Evolutionary conservation across 2,888 invertebrate species (phyloP), one percentile per base, ranked within the genome.

Genomic region (Crematogaster levior): DNA sequence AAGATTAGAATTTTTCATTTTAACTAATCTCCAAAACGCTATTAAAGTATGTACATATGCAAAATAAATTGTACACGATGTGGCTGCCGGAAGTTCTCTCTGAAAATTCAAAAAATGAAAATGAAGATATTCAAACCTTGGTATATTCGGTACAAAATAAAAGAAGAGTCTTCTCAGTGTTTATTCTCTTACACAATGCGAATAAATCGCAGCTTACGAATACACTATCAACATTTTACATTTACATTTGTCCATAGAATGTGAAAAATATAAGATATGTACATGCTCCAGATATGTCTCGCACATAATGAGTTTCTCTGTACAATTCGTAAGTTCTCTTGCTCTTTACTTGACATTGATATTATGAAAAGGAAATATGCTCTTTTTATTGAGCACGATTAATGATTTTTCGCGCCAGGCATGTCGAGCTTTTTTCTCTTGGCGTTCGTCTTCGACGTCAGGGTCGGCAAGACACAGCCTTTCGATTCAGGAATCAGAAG

Each of bases 341-440:
- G 1, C 21, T 70, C 21, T 12, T 56, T 34, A 6, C 27, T 56
- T 30, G 18, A 18, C 12, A 43, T 56, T 46, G 56, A 56, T 68
- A 34, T 77, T 27, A 30, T 12, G 2, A 56, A 43, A 70, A 56
- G 18, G 24, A 40, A 66, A 15, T 12, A 30, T 12, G 40, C 34
- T 43, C 18, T 18, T 65, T 24, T 65, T 34, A 48, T 18, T 21
- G 34, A 9, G 24, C 15, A 18, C 30, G 24, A 40, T 79, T 70
- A 79, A 43, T 21, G 56, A 79, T 79, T 56, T 56, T 86, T 85
- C n/a, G 84, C 79, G 53, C 56, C 86, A 2, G 89, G 88, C 40
- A 91, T 83, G 70, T 92, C 91, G 56, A 91, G 82, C 72, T 90
- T 91, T 85, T 90, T 90, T 21, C 90, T 88, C 81, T 92, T 92